Evolutionary conservation across 1,140 invertebrate species (phyloP).

Genomic region (Portunus trituberculatus): DNA sequence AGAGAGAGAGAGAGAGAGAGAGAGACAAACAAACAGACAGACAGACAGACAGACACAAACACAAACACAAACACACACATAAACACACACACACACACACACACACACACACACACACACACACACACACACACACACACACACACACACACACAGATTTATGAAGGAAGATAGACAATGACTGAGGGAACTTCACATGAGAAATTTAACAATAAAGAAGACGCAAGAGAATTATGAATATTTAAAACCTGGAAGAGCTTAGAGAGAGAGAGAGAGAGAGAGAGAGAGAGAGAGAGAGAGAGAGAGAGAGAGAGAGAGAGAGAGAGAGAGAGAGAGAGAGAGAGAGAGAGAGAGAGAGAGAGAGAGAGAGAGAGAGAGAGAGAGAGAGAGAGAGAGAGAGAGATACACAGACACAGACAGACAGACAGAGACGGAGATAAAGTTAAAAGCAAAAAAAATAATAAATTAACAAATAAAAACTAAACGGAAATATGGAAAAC

Average conservation of each 20-base stretch:
- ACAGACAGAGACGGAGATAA: neutral
- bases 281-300: constrained; percentile 40
- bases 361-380: constrained; percentile 36
- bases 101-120: too few species aligned
- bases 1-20: too few species aligned
- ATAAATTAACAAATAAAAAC: neutral
- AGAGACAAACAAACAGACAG: too few species aligned
- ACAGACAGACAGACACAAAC: too few species aligned
- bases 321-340: constrained; percentile 15
- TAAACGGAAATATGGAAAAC: neutral
- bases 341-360: constrained; percentile 25
- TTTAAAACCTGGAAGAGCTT: neutral
- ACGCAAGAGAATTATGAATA: too few species aligned
- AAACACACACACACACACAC: too few species aligned
- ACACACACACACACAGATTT: too few species aligned
- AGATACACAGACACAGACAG: neutral
- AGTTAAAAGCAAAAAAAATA: neutral
- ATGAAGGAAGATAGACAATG: neutral
- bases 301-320: constrained; percentile 31
- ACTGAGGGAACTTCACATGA: neutral
- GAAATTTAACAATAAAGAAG: neutral
- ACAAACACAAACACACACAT: too few species aligned
- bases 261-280: constrained; percentile 39
- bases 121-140: too few species aligned
- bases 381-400: constrained; percentile 8